Evolutionary conservation across 2,888 invertebrate genomes (phyloP), one percentile per base, ranked within the genome.

Genomic region (Pyrgus malvae): DNA sequence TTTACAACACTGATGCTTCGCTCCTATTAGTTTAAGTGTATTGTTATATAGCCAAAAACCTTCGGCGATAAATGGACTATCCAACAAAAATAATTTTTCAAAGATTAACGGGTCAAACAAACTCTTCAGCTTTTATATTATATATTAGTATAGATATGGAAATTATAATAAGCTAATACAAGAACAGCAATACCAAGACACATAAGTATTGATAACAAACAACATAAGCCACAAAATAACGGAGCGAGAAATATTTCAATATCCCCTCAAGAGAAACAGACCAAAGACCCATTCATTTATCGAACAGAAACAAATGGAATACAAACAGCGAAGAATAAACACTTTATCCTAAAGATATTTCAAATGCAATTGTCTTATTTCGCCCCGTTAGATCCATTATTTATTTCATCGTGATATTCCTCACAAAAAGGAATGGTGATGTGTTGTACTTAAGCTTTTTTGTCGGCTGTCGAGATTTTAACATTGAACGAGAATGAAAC

Each of bases 291-390:
- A 57, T 42, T 59, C 57, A 57, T 61, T 55, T 51, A 60, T 55
- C 45, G 57, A 57, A 58, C 35, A 37, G 54, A 58, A 56, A 51
- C 48, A 41, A 61, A 61, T 56, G 50, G 48, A 61, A 51, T 48
- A 59, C 51, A 59, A 59, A 59, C 57, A 61, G 42, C 40, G 44
- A 53, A 62, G 55, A 60, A 54, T 54, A 54, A 54, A 46, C 53
- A 57, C 46, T 60, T 60, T 51, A 56, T 41, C 51, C 53, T 40
- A 59, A 61, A 61, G 37, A 54, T 45, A 46, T 61, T 58, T 58
- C 58, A 65, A 62, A 59, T 60, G 64, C 61, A 60, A 58, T 62
- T 49, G 61, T 57, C 60, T 61, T 58, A 56, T 55, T 57, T 57
- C 58, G 58, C 55, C 57, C 61, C 49, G 56, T 57, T 49, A 53